These are phyloP conservation scores for Xestobium rufovillosum DNA, from an alignment of 2,888 invertebrate species.

Conservation along the genomic window DNA sequence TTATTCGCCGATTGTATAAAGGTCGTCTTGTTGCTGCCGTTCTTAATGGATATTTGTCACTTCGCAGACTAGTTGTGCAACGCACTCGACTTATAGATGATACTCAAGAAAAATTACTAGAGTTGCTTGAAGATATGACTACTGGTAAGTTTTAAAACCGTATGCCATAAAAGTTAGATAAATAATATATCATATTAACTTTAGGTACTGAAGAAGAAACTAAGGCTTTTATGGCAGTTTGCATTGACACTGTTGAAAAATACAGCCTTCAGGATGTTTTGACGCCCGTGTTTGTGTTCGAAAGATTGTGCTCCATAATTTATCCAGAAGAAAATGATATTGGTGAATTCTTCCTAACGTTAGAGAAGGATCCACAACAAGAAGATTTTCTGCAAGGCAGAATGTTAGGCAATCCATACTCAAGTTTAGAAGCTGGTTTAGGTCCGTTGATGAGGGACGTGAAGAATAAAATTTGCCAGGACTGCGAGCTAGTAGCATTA, in stretches of 20 bases:
- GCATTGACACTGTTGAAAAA: conserved; percentile 91
- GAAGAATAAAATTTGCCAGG: conserved; percentile 97
- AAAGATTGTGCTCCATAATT: conserved; percentile 92
- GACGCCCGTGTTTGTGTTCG: conserved; percentile 97
- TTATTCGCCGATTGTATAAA: conserved; percentile 86
- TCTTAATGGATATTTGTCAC: conserved; percentile 86
- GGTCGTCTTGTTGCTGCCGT: conserved; percentile 81
- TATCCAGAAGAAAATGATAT: conserved; percentile 96
- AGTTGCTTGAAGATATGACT: conserved; percentile 92
- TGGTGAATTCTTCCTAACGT: conserved; percentile 90
- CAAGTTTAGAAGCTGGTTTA: conserved; percentile 85
- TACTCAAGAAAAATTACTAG: conserved; percentile 89
- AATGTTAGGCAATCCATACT: conserved; percentile 98
- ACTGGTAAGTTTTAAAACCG: conserved; percentile 50
- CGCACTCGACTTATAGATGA: conserved; percentile 92
- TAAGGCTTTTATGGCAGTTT: conserved; percentile 93
- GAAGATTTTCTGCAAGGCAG: conserved; percentile 96
- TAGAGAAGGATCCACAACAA: conserved; percentile 98
- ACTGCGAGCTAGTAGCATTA: conserved; percentile 96
- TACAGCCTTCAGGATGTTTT: conserved; percentile 86
- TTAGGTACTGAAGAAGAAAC: conserved; percentile 90
- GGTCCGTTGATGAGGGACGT: conserved; percentile 98
- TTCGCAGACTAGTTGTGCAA: conserved; percentile 86
- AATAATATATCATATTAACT: conserved; percentile 11
- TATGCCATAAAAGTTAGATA: conserved; percentile 2